Conservation (phyloP, 2,797 vertebrate species). For the Pseudomugil tenellus region DNA sequence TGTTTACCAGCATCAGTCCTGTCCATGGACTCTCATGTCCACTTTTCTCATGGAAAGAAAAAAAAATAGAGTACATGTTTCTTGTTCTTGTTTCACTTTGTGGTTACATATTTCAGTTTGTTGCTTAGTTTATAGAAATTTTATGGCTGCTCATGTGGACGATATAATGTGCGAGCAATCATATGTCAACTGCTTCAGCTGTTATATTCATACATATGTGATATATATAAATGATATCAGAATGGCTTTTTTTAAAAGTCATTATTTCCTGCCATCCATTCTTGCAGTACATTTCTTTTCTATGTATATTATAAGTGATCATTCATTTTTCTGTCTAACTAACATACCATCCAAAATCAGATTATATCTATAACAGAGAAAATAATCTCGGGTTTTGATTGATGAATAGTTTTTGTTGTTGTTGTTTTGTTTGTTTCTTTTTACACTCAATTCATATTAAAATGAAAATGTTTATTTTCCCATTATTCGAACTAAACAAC, state of each 20-base stretch:
- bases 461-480: constrained; percentile 45
- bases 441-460: constrained; percentile 42
- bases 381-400: too few relatives aligned
- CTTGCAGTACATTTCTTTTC: too few relatives aligned
- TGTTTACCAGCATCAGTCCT: constrained; percentile 30
- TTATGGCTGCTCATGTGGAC: background rate
- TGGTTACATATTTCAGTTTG: background rate
- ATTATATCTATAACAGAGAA: constrained; percentile 15
- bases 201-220: too few relatives aligned
- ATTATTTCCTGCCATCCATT: too few relatives aligned
- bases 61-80: constrained; percentile 23
- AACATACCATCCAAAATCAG: background rate
- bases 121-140: constrained; percentile 2
- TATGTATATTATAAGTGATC: too few relatives aligned
- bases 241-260: too few relatives aligned
- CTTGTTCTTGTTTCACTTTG: too few relatives aligned
- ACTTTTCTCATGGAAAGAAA: constrained; percentile 43
- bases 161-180: background rate
- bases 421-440: constrained; percentile 7
- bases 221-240: too few relatives aligned
- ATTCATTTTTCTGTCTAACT: too few relatives aligned
- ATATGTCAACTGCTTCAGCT: background rate
- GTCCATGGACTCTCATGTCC: constrained; percentile 31
- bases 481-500: constrained; percentile 52
- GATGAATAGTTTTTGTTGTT: too few relatives aligned